These are phyloP conservation scores for Ectemnius cavifrons DNA, from an alignment of 2,888 invertebrate species.

Conservation along the genomic window DNA sequence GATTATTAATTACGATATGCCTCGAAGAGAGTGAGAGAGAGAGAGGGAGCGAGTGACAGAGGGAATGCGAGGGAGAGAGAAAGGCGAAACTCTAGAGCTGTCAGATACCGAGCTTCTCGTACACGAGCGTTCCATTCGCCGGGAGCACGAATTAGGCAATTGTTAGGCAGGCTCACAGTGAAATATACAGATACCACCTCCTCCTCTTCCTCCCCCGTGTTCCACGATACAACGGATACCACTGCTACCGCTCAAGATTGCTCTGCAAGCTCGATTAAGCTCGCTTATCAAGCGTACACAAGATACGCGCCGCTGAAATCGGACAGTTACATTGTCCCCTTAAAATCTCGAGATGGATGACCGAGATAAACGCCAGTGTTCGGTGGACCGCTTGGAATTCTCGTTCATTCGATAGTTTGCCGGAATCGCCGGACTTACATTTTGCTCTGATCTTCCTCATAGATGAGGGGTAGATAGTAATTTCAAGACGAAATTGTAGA, in stretches of 20 bases:
- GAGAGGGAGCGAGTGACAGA: slow-evolving; percentile 10
- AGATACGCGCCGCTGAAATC: slow-evolving; percentile 40
- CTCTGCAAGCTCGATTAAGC: slow-evolving; percentile 34
- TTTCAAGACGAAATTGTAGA: neutral
- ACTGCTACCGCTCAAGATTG: slow-evolving; percentile 28
- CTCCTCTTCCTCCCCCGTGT: neutral
- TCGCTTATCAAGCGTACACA: slow-evolving; percentile 36
- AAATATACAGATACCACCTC: slow-evolving; percentile 5
- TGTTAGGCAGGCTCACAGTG: slow-evolving; percentile 31
- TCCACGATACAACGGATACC: neutral
- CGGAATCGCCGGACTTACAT: neutral
- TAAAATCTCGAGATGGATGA: slow-evolving; percentile 5
- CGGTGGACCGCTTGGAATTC: neutral
- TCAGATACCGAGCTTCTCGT: slow-evolving; percentile 1
- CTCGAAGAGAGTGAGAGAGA: slow-evolving; percentile 10
- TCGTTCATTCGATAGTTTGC: neutral
- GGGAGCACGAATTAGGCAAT: slow-evolving; percentile 34
- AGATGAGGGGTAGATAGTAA: neutral
- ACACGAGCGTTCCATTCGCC: slow-evolving; percentile 9
- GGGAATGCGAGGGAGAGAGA: slow-evolving; percentile 4
- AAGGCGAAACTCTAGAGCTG: slow-evolving; percentile 1
- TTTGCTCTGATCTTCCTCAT: neutral
- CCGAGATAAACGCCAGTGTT: neutral
- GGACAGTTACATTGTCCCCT: slow-evolving; percentile 27
- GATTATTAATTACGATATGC: slow-evolving; percentile 73